Conservation (phyloP, 2,797 vertebrate species). For the Lagothrix lagotricha region DNA sequence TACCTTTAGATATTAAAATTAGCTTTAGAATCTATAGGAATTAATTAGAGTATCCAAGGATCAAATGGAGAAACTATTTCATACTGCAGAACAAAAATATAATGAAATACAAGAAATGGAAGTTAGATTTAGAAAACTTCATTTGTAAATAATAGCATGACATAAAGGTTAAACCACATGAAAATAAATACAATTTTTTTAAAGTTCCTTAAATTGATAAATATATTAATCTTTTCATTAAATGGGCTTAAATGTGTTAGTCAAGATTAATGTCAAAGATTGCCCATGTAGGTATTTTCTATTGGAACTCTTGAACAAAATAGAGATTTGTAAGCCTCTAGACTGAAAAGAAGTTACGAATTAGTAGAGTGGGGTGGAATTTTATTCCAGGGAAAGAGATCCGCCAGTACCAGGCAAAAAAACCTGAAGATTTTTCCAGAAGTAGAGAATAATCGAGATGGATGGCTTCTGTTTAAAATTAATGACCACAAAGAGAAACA, state of each 20-base stretch:
- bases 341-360: background rate
- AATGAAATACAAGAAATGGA: background rate
- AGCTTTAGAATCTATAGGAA: background rate
- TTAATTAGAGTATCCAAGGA: background rate
- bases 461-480: background rate
- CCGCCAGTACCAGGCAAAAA: background rate
- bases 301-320: background rate
- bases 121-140: background rate
- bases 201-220: background rate
- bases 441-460: background rate
- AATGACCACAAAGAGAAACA: background rate
- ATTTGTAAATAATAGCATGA: background rate
- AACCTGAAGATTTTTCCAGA: background rate
- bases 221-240: conserved; percentile 3
- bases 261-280: background rate
- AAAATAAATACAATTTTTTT: background rate
- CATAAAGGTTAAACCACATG: background rate
- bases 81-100: background rate
- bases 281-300: background rate
- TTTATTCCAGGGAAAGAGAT: background rate
- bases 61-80: background rate
- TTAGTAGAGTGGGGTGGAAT: background rate
- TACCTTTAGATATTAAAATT: background rate
- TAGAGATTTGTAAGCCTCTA: background rate
- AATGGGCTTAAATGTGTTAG: background rate